Conservation (phyloP, 2,888 invertebrate genomes). For the Mimachlamys varia region DNA sequence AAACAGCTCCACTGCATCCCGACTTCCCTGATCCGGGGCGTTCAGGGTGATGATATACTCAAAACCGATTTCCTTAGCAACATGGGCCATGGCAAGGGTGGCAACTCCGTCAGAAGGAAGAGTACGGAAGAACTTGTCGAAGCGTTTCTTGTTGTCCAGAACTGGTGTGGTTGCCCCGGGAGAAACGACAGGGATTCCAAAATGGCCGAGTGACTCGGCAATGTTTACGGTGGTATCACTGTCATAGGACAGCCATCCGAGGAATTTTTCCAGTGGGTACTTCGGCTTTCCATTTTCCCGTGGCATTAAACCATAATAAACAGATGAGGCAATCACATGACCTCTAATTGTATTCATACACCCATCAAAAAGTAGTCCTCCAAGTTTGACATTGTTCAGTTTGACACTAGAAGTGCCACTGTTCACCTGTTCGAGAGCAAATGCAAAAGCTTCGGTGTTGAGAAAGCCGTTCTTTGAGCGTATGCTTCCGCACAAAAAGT, state of each 20-base stretch:
- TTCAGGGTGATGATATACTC: constrained; percentile 74
- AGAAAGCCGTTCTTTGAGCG: constrained; percentile 71
- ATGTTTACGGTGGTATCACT: constrained; percentile 71
- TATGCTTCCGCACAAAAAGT: constrained; percentile 70
- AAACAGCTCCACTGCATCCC: constrained; percentile 65
- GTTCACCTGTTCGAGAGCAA: constrained; percentile 73
- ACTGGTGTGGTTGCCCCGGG: constrained; percentile 71
- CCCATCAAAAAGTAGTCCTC: constrained; percentile 76
- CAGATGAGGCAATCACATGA: constrained; percentile 67
- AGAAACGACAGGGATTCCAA: constrained; percentile 83
- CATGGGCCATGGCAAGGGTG: constrained; percentile 71
- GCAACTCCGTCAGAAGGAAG: constrained; percentile 70
- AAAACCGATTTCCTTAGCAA: constrained; percentile 68
- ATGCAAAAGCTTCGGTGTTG: constrained; percentile 75
- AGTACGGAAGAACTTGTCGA: constrained; percentile 74
- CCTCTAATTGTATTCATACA: constrained; percentile 70
- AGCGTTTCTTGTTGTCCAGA: constrained; percentile 66
- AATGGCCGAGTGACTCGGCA: constrained; percentile 62
- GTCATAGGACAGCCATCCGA: constrained; percentile 73
- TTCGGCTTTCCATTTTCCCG: constrained; percentile 53
- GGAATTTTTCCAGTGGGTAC: constrained; percentile 55
- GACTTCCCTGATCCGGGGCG: constrained; percentile 68
- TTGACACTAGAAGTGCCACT: constrained; percentile 58
- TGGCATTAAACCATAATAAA: constrained; percentile 65
- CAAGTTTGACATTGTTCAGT: constrained; percentile 68